Base-by-base conservation (phyloP, 2,113 vertebrate species). In the Otus sunia region DNA sequence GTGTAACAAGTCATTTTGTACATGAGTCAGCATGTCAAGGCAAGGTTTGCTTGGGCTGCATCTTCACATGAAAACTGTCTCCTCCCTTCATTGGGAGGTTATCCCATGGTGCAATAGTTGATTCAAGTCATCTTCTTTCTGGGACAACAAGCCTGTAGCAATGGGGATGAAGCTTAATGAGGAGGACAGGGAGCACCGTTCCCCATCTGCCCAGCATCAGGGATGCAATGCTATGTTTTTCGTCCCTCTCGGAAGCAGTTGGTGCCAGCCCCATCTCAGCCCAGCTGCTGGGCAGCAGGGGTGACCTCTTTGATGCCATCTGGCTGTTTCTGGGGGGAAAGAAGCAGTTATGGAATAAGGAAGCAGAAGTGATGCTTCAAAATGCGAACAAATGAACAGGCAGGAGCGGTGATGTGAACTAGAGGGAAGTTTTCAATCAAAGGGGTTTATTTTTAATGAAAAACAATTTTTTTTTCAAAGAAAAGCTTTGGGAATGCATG, bases 1-100 rank as follows among this genome's bases (percentile, higher is more conserved):
- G 8, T 36, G 23, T 36, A 69, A 81, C 55, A 49, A 73, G 66
- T 4, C 1, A 12, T 73, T 78, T 43, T 86, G 20, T 69, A 18
- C 0, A 1, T 0, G 1, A 62, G 56, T n/a, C 21, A 2, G 23
- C 15, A 67, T 77, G 62, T 49, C 74, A 68, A 79, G 71, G 18
- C 32, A 64, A 29, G 37, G 49, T 39, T 72, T 75, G 39, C 18
- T 37, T 53, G 86, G 27, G 50, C 37, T 18, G n/a, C 25, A 9
- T 49, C 34, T 88, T 32, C 52, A 9, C 1, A 0, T 25, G 27
- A 15, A 58, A 72, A 45, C 27, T 29, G 3, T 21, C 66, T 77
- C 45, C 55, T 67, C 32, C 64, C 64, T 41, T 87, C 32, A 15
- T 5, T 5, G 67, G 60, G 55, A 85, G 55, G 37, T 86, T 34